Base-by-base conservation (phyloP, 2,888 invertebrate species). In the Cistogaster globosa region DNA sequence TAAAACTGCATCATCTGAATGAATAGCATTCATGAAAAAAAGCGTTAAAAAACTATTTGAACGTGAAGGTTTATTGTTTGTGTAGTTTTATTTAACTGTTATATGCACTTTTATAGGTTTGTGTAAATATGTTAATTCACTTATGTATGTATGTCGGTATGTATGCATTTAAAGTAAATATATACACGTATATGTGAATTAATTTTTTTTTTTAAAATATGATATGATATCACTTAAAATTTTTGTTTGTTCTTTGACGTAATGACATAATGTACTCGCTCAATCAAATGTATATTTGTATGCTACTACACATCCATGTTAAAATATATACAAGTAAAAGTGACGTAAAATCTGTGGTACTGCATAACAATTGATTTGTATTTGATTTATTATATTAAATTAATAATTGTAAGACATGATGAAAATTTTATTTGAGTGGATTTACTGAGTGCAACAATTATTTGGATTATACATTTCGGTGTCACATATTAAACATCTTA, bases 271-370 rank as follows among this genome's bases (percentile, higher is more conserved):
- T 32, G 32, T 32, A 63, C 14, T 42, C 18, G 48, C 16, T 6
- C 6, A 32, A 32, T 32, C 3, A 32, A 32, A 32, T 11, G 20
- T 26, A 48, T 18, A 7, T 36, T 12, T 32, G 18, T 18, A 16
- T 51, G 68, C 2, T 1, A 45, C 45, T 2, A 11, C 18, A 36
- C 20, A 38, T 36, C 2, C 11, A 42, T 12, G 42, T 48, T n/a
- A 6, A 48, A 1, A 48, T 7, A 6, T 16, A 36, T 51, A 20
- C 20, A 22, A 18, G 12, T 42, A 12, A 1, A 42, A 42, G 26
- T 57, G 63, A 36, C 69, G 75, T 68, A 36, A 63, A 75, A 69
- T 53, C 51, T 74, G 62, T 71, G 57, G 71, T 53, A 53, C 62
- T 53, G 8, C 53, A 42, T 53, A 42, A 45, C 18, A 42, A 75